These are phyloP conservation scores for Xylocopa sonorina DNA, from an alignment of 1,140 invertebrate genomes.

Conservation along the genomic window DNA sequence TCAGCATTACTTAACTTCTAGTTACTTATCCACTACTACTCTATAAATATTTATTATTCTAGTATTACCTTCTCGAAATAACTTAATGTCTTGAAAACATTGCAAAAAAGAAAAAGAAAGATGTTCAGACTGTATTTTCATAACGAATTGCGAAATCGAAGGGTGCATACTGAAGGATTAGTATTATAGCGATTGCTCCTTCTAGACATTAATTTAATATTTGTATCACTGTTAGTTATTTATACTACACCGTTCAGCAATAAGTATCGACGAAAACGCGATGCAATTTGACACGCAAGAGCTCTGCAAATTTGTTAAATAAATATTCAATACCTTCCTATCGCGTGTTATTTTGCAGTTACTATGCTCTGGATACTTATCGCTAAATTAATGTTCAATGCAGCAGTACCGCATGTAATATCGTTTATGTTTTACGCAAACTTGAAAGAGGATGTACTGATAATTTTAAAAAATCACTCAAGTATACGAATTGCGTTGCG, in stretches of 20 bases:
- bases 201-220: conserved; percentile 11
- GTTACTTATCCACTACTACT: conserved; percentile 19
- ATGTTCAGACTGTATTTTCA: conserved; percentile 14
- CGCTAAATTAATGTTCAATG: background rate
- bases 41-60: conserved; percentile 42
- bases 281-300: background rate
- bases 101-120: background rate
- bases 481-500: background rate
- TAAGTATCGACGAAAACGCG: background rate
- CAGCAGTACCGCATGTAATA: background rate
- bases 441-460: background rate
- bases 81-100: background rate
- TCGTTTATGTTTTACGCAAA: background rate
- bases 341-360: background rate
- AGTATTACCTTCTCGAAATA: conserved; percentile 2
- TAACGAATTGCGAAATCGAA: conserved; percentile 13
- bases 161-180: conserved; percentile 18
- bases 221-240: conserved; percentile 22
- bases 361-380: background rate
- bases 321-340: background rate
- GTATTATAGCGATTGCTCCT: conserved; percentile 15
- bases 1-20: conserved; percentile 21
- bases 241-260: background rate
- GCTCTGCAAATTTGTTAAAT: background rate
- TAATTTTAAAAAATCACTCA: background rate